Evolutionary conservation across 2,888 invertebrate species (phyloP).

Genomic region (Thereva unica): DNA sequence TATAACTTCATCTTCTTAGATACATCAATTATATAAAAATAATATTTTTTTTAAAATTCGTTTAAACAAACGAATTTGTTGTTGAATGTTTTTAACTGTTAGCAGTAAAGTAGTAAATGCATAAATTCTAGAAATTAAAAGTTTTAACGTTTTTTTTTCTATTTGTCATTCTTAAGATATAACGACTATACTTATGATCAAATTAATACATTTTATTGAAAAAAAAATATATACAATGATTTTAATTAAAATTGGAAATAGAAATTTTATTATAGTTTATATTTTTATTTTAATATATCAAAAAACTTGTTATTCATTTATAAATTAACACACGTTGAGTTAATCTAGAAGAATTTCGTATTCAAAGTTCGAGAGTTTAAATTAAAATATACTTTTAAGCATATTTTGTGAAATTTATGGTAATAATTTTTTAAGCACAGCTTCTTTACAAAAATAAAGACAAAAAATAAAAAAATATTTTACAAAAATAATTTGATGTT

Average conservation of each 20-base stretch:
- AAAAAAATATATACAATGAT: too few relatives aligned
- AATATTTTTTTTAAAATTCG: conserved; percentile 4
- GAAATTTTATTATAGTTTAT: conserved; percentile 36
- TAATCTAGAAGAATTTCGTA: too few relatives aligned
- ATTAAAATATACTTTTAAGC: too few relatives aligned
- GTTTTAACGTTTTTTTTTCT: too few relatives aligned
- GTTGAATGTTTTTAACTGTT: conserved; percentile 29
- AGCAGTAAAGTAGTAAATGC: conserved; percentile 6
- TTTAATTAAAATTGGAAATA: too few relatives aligned
- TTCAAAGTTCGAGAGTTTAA: too few relatives aligned
- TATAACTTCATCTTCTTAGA: conserved; percentile 33
- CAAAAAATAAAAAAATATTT: conserved; percentile 31
- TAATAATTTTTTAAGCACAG: conserved; percentile 30
- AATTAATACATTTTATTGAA: too few relatives aligned
- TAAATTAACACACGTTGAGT: too few relatives aligned
- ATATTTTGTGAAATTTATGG: background rate
- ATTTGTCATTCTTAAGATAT: too few relatives aligned
- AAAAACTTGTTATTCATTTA: conserved; percentile 34
- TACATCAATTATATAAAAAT: conserved; percentile 38
- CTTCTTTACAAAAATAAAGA: conserved; percentile 30
- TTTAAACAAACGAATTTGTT: background rate
- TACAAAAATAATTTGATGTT: conserved; percentile 32
- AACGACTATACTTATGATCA: too few relatives aligned
- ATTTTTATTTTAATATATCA: conserved; percentile 37
- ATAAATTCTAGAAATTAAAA: too few relatives aligned